These are phyloP conservation scores for Malthinus seriepunctatus DNA, from an alignment of 2,888 invertebrate species.

Conservation along the genomic window DNA sequence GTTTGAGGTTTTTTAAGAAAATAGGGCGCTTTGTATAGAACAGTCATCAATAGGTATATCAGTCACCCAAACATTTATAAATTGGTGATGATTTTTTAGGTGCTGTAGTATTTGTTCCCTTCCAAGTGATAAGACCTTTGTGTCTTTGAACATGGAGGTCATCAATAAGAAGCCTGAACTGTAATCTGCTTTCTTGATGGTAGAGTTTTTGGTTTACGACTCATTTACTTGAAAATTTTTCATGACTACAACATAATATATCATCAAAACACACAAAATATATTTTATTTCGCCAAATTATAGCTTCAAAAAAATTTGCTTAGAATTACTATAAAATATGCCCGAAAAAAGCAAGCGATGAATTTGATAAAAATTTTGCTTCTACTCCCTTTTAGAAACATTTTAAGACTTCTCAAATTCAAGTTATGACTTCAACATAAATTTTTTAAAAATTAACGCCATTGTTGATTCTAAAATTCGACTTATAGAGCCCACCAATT, in stretches of 20 bases:
- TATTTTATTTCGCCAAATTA: not conserved
- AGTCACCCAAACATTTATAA: constrained; percentile 48
- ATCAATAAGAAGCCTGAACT: constrained; percentile 53
- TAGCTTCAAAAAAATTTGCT: not conserved
- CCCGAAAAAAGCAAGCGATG: too few species aligned
- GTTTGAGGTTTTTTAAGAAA: constrained; percentile 42
- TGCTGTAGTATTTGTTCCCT: constrained; percentile 50
- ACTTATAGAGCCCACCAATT: too few species aligned
- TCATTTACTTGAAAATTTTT: constrained; percentile 47
- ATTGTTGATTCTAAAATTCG: too few species aligned
- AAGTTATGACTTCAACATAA: too few species aligned
- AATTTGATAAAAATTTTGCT: too few species aligned
- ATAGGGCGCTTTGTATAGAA: constrained; percentile 49
- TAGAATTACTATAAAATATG: too few species aligned
- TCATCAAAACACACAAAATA: constrained; percentile 20
- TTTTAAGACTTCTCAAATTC: too few species aligned
- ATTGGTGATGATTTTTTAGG: constrained; percentile 52
- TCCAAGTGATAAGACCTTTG: constrained; percentile 55
- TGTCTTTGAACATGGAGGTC: constrained; percentile 54
- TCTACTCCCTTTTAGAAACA: too few species aligned
- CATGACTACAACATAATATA: constrained; percentile 23
- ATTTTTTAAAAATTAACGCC: too few species aligned
- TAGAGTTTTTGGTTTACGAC: constrained; percentile 52
- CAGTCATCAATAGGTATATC: constrained; percentile 54
- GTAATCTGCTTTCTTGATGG: constrained; percentile 53